Percentiles rank a stretch among this genome's conserved stretches.
Evolutionary conservation across 1,140 invertebrate genomes (phyloP).

Genomic region (Brachionus calyciflorus): DNA sequence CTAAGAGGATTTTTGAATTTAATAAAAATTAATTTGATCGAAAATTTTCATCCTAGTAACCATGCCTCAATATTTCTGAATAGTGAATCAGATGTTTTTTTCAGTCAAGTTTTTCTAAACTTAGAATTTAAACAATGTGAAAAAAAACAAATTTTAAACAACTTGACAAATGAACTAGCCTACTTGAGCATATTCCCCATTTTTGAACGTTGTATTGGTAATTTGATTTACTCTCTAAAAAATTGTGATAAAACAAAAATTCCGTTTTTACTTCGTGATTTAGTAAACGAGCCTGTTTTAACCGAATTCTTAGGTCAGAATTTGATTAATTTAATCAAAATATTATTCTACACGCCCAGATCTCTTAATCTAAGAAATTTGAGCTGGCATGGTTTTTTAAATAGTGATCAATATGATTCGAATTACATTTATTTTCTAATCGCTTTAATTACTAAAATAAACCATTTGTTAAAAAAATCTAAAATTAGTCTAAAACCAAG

Average conservation of each 20-base stretch:
- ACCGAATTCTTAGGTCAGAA: neutral
- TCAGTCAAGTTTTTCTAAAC: too few species aligned
- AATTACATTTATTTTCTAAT: conserved; percentile 28
- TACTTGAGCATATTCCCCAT: neutral
- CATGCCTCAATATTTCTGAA: neutral
- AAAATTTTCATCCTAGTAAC: neutral
- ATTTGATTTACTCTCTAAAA: neutral
- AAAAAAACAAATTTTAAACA: neutral
- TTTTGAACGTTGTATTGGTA: conserved; percentile 5
- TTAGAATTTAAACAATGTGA: too few species aligned
- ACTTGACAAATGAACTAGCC: neutral
- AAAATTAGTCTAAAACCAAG: neutral
- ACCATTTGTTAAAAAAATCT: neutral
- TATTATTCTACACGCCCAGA: conserved; percentile 30
- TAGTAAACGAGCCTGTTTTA: neutral
- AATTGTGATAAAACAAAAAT: neutral
- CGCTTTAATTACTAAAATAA: neutral
- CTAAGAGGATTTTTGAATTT: neutral
- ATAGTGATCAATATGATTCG: neutral
- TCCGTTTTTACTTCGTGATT: conserved; percentile 21
- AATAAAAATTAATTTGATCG: neutral
- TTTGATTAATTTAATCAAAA: conserved; percentile 21
- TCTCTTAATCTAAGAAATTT: conserved; percentile 37
- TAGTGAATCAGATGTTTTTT: neutral
- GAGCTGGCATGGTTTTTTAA: conserved; percentile 40